A percentile compares a stretch with the other conserved stretches of the same genome.
phyloP scores from a whole-genome alignment of 1,140 invertebrate species.

The Camponotus floridanus region DNA sequence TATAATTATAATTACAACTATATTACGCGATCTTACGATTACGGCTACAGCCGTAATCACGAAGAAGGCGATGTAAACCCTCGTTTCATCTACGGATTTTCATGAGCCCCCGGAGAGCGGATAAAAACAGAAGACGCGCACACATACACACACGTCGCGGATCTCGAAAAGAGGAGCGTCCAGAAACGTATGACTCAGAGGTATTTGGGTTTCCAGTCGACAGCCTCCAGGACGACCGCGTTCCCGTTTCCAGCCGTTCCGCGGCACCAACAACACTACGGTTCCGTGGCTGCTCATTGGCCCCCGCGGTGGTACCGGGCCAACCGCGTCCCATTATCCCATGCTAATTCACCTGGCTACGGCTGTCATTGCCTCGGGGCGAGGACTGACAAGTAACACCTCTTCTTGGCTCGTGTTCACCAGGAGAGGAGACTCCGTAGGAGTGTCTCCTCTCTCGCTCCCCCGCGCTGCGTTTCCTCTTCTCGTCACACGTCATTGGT shows the following conservation, averaged over 20 bases:
- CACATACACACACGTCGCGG: neutral
- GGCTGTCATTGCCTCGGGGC: constrained; percentile 85
- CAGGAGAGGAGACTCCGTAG: constrained; percentile 74
- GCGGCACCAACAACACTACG: constrained; percentile 48
- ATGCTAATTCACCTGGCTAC: constrained; percentile 85
- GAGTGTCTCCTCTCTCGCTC: constrained; percentile 81
- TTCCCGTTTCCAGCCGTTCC: constrained; percentile 74
- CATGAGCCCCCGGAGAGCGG: too few relatives aligned
- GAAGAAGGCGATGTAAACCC: neutral
- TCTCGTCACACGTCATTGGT: constrained; percentile 73
- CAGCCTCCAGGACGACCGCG: constrained; percentile 74
- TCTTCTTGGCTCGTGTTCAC: constrained; percentile 80
- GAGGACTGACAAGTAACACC: constrained; percentile 86
- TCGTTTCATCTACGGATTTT: too few relatives aligned
- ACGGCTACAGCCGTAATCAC: neutral
- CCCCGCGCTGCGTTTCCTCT: constrained; percentile 50
- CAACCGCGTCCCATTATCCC: constrained; percentile 85
- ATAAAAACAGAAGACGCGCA: neutral
- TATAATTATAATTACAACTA: constrained; percentile 52
- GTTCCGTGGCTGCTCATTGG: constrained; percentile 78
- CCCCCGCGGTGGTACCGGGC: constrained; percentile 80
- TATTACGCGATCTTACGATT: neutral
- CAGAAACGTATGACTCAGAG: constrained; percentile 77
- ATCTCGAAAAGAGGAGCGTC: constrained; percentile 42
- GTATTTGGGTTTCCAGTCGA: constrained; percentile 77